Evolutionary conservation across 2,797 vertebrate genomes (phyloP), one percentile per base, ranked within the genome.

Genomic region (Cyclura pinguis): DNA sequence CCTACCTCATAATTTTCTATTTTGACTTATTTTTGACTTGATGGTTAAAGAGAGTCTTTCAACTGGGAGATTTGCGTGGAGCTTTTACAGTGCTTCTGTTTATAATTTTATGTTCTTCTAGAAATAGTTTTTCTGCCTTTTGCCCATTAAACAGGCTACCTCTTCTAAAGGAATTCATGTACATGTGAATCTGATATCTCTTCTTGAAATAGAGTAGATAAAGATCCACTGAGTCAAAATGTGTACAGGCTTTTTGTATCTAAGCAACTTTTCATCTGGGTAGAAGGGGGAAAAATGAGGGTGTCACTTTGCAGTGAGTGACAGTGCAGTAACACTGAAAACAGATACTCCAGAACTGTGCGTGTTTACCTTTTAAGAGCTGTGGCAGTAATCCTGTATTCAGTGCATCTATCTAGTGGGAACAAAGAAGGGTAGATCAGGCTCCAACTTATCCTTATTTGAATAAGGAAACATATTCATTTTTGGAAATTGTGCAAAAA

Each of bases 221-320:
- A 80, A 29, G 4, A 32, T 38, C 38, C 24, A 62, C 72, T 29
- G 24, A 52, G 80, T 47, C 76, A 52, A 32, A 32, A 24, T 87
- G 74, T 83, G 50, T 47, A 69, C 59, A 38, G 12, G 13, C 50
- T 32, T 89, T 32, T 80, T 78, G 86, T 88, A 73, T 80, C 80
- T 72, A 85, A 78, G 80, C 74, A 81, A 88, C 55, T 87, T 90
- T 94, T 91, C 89, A 83, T 91, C 84, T 84, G 64, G 73, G 64
- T 59, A 62, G n/a, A 67, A 69, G 14, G 52, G 69, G n/a, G 24
- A 85, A 62, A 55, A 3, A 67, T 62, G 47, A 93, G 85, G 18
- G 90, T 90, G 90, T 84, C 92, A 84, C 73, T 91, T 92, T 91
- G 67, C 59, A 88, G 77, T 35, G 50, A 18, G 92, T 78, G 42